Conservation (phyloP, 2,113 vertebrate species). For the Nothobranchius furzeri region DNA sequence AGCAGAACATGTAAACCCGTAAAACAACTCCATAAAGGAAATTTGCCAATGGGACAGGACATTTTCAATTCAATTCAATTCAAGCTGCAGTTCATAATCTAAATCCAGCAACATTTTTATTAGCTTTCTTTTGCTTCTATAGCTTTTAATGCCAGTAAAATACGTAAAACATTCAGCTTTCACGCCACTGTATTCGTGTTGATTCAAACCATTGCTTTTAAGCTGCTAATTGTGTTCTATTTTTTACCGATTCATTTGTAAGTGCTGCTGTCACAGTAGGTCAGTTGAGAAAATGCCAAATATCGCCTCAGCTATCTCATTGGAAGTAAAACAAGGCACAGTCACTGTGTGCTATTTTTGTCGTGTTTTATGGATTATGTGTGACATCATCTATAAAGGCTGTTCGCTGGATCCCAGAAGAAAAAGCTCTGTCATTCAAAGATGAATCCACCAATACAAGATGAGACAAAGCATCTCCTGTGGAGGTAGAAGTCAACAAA, state of each 20-base stretch:
- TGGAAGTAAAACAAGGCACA: background rate
- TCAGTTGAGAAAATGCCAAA: conserved; percentile 1
- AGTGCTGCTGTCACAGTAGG: background rate
- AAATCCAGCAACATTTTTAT: too few species aligned
- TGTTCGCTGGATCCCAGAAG: too few species aligned
- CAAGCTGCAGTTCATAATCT: too few species aligned
- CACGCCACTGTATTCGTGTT: background rate
- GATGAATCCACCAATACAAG: too few species aligned
- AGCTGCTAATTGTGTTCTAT: background rate
- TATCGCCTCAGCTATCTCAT: background rate
- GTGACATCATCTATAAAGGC: background rate
- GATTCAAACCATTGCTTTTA: background rate
- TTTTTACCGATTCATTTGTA: background rate
- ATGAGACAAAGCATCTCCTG: too few species aligned
- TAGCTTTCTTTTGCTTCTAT: background rate
- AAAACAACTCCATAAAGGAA: too few species aligned
- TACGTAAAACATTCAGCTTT: background rate
- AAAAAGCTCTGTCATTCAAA: too few species aligned
- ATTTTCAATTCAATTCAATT: too few species aligned
- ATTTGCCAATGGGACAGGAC: too few species aligned
- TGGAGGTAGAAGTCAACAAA: too few species aligned
- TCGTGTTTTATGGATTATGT: background rate
- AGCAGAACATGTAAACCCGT: too few species aligned
- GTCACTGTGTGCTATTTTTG: background rate
- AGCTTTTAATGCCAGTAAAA: too few species aligned